Conservation (phyloP, 2,113 vertebrate species). For the Ophthalmolycus amberensis region DNA sequence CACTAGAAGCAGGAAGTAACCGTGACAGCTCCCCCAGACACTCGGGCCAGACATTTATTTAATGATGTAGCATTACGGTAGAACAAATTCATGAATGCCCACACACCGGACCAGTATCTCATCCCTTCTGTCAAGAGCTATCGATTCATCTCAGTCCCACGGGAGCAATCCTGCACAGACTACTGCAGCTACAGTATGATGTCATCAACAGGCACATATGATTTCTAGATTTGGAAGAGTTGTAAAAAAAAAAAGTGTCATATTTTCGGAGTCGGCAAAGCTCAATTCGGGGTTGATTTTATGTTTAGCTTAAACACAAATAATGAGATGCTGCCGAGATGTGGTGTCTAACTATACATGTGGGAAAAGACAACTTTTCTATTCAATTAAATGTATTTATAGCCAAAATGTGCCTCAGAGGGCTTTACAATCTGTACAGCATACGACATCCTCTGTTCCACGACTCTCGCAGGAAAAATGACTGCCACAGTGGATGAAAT, state of each 20-base stretch:
- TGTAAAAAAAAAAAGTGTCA: not conserved
- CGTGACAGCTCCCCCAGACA: not conserved
- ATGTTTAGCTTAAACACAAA: not conserved
- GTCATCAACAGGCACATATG: not conserved
- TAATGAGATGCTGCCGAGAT: not conserved
- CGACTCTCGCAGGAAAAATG: too few relatives aligned
- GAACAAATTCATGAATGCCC: slow-evolving; percentile 1
- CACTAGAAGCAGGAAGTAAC: not conserved
- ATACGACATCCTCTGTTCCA: not conserved
- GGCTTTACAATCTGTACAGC: not conserved
- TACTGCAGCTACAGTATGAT: not conserved
- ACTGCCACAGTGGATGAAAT: not conserved
- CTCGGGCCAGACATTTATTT: slow-evolving; percentile 2
- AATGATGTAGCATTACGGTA: slow-evolving; percentile 7
- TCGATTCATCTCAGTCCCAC: not conserved
- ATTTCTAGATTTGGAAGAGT: not conserved
- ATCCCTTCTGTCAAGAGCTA: not conserved
- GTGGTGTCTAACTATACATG: not conserved
- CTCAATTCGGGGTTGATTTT: not conserved
- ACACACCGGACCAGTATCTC: not conserved
- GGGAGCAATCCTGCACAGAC: not conserved
- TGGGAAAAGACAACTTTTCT: not conserved
- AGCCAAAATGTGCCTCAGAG: not conserved
- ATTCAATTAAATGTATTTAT: too few relatives aligned
- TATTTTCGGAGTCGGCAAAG: not conserved